Evolutionary conservation across 2,113 vertebrate species (phyloP).

Genomic region (Nannobrachium achirus): DNA sequence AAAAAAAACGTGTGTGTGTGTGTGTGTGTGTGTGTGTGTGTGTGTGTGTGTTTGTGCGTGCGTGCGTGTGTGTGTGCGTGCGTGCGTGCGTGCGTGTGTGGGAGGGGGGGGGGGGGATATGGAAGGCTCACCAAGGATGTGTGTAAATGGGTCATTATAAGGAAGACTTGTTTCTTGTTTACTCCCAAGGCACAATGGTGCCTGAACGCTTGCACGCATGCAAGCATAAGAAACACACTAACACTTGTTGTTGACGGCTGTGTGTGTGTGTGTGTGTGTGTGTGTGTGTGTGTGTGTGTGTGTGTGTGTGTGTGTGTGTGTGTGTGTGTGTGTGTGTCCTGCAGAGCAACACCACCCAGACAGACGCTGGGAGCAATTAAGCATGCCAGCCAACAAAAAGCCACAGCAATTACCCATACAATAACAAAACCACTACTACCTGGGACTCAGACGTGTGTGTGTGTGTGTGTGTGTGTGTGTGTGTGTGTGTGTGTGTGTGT

Average conservation of each 20-base stretch:
- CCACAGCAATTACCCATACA: no score
- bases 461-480: not conserved
- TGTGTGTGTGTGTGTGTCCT: not conserved
- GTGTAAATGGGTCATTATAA: slow-evolving; percentile 59
- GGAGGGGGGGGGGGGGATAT: no score
- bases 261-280: slow-evolving; percentile 16
- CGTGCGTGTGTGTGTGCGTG: slow-evolving; percentile 2
- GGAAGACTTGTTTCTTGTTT: slow-evolving; percentile 28
- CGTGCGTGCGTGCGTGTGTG: not conserved
- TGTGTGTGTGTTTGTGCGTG: not conserved
- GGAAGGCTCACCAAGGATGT: no score
- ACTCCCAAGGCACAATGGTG: not conserved
- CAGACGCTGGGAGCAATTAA: no score
- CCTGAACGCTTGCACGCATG: slow-evolving; percentile 5
- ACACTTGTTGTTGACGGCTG: not conserved
- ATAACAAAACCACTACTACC: no score
- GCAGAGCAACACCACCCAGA: slow-evolving; percentile 7
- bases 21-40: not conserved
- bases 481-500: slow-evolving; percentile 24
- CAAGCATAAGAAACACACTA: no score
- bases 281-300: slow-evolving; percentile 36
- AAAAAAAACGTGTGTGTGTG: not conserved
- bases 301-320: slow-evolving; percentile 30
- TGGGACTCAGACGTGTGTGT: no score
- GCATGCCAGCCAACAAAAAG: no score